Evolutionary conservation across 2,797 vertebrate genomes (phyloP), one percentile per base, ranked within the genome.

Genomic region (Lagorchestes hirsutus): DNA sequence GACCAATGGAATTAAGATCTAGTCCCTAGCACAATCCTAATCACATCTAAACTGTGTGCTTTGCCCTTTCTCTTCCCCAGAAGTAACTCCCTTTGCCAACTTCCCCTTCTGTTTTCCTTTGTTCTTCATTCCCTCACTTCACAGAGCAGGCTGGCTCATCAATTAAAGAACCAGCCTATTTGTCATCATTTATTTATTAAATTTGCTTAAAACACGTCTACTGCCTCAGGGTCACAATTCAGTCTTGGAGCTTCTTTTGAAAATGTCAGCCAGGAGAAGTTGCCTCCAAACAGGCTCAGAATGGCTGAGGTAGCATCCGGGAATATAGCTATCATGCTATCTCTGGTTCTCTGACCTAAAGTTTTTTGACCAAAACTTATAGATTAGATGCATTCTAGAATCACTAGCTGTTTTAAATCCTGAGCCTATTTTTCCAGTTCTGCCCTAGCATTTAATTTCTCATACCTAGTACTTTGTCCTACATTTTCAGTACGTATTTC

Each of bases 101-200:
- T 91, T 50, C 54, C 14, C 52, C 8, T 92, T 16, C 9, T 91
- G 93, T 90, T 50, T 95, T 94, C 67, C 93, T 93, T 55, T 91
- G 54, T 34, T 10, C 91, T 52, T 59, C 10, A 67, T 34, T 94
- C 2, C 50, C 90, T 93, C 94, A 90, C 12, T 34, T 22, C 34
- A 62, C 28, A 46, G 40, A 82, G 52, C 29, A 50, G 2, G 5
- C 9, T 91, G 62, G 31, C 90, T 92, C 91, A 95, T 55, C 52
- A 56, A 93, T 93, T 40, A 91, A 96, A 95, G 24, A 95, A 92
- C 28, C 31, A 95, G 92, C 90, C 87, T 90, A 34, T 90, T 95
- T 90, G 90, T 90, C 90, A 62, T 95, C 31, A 54, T 67, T 93
- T 94, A 55, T 40, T 95, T 93, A 92, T 96, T 90, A 95, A 46